Evolutionary conservation across 2,888 invertebrate species (phyloP).

Genomic region (Leptinotarsa tumamoca): DNA sequence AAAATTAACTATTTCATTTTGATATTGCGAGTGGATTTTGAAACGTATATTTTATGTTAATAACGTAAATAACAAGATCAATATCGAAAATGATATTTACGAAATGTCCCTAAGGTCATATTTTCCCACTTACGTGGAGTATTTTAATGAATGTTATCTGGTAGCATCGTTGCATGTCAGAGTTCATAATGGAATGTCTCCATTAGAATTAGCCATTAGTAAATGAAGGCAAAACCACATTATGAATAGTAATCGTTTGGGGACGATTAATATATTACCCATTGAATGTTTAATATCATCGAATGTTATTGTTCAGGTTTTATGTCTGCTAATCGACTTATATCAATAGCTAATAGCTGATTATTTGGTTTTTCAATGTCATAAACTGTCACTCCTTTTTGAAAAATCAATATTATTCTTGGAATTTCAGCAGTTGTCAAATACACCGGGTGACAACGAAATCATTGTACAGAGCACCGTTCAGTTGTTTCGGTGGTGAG

Average conservation of each 20-base stretch:
- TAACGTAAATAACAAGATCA: background rate
- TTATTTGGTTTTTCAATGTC: too few relatives aligned
- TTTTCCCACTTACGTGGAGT: background rate
- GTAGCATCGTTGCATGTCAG: slow-evolving; percentile 12
- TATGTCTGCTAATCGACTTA: too few relatives aligned
- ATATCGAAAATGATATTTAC: slow-evolving; percentile 3
- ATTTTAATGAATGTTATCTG: slow-evolving; percentile 9
- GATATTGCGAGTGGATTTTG: too few relatives aligned
- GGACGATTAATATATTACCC: background rate
- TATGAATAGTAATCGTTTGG: background rate
- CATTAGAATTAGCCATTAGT: slow-evolving; percentile 25
- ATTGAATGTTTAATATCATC: background rate
- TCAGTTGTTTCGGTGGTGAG: too few relatives aligned
- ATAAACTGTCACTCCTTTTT: too few relatives aligned
- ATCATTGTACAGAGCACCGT: too few relatives aligned
- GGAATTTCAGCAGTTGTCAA: too few relatives aligned
- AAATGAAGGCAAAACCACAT: slow-evolving; percentile 18
- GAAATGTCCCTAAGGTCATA: background rate
- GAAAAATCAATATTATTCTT: too few relatives aligned
- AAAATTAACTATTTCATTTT: too few relatives aligned
- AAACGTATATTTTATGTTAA: too few relatives aligned
- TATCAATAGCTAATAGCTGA: too few relatives aligned
- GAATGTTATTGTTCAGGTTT: background rate
- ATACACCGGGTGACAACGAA: too few relatives aligned
- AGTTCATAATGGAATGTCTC: slow-evolving; percentile 6